Percentiles rank a stretch among this genome's conserved stretches.
These are phyloP conservation scores for Cancer borealis DNA, from an alignment of 2,888 invertebrate species.

Conservation along the genomic window DNA sequence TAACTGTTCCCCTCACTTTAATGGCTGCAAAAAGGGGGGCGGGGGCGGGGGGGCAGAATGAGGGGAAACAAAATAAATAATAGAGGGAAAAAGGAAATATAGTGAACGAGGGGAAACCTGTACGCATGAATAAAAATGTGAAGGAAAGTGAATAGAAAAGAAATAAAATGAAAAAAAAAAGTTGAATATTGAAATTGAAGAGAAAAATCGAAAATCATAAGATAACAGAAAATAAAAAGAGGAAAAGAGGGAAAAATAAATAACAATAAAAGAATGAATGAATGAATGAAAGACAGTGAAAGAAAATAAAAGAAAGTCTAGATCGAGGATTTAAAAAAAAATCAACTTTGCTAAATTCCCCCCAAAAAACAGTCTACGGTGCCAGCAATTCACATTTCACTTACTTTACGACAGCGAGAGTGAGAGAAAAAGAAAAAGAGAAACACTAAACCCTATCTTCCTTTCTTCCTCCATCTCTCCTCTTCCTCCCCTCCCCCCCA, in stretches of 20 bases:
- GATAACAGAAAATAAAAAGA: too few relatives aligned
- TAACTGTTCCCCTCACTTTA: too few relatives aligned
- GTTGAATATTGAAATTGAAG: not conserved
- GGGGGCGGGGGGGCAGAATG: not conserved
- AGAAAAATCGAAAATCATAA: not conserved
- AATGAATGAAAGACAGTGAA: not conserved
- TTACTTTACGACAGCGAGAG: not conserved
- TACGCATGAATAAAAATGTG: not conserved
- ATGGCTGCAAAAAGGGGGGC: not conserved
- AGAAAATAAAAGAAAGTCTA: too few relatives aligned
- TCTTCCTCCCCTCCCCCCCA: not conserved
- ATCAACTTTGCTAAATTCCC: not conserved
- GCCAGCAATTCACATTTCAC: not conserved
- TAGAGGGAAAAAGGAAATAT: not conserved
- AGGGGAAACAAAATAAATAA: not conserved
- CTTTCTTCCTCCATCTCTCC: not conserved
- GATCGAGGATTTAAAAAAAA: too few relatives aligned
- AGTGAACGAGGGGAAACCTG: not conserved
- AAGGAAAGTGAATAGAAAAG: not conserved
- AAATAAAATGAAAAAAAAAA: not conserved
- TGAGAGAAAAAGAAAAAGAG: constrained; percentile 29
- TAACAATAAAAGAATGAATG: too few relatives aligned
- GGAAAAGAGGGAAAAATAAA: too few relatives aligned
- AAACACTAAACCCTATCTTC: not conserved
- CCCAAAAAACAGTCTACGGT: not conserved